These are phyloP conservation scores for Danionella cerebrum DNA, from an alignment of 2,113 vertebrate genomes.

Conservation along the genomic window DNA sequence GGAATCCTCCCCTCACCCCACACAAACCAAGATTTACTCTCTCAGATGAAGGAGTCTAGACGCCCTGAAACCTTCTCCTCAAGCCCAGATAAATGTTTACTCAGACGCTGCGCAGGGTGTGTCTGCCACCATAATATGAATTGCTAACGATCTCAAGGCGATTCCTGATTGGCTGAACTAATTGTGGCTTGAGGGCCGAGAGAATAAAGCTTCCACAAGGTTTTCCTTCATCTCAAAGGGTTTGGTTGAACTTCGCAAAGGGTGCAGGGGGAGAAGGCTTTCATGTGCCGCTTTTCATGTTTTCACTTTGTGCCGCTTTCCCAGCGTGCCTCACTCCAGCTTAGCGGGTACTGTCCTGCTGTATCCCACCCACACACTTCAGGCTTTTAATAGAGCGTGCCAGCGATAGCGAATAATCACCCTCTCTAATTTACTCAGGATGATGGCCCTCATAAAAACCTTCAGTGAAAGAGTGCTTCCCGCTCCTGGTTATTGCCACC, in stretches of 20 bases:
- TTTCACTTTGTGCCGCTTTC: too few species aligned
- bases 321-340: conserved; percentile 15
- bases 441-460: conserved; percentile 8
- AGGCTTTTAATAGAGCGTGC: conserved; percentile 19
- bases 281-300: neutral
- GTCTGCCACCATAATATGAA: neutral
- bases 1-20: neutral
- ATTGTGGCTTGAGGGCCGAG: conserved; percentile 11
- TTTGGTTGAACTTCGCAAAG: neutral
- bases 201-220: neutral
- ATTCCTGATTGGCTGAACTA: neutral
- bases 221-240: neutral
- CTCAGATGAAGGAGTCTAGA: conserved; percentile 10
- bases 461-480: neutral
- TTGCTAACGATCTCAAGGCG: conserved; percentile 8
- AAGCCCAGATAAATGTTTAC: too few species aligned
- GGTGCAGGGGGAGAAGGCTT: neutral
- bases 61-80: neutral
- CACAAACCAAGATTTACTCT: neutral
- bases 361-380: conserved; percentile 7
- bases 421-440: conserved; percentile 13
- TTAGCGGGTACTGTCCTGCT: conserved; percentile 6
- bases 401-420: conserved; percentile 5
- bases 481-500: conserved; percentile 19
- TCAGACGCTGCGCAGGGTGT: too few species aligned